Evolutionary conservation across 2,113 vertebrate species (phyloP), one percentile per base, ranked within the genome.

Genomic region (Neomonachus schauinslandi): DNA sequence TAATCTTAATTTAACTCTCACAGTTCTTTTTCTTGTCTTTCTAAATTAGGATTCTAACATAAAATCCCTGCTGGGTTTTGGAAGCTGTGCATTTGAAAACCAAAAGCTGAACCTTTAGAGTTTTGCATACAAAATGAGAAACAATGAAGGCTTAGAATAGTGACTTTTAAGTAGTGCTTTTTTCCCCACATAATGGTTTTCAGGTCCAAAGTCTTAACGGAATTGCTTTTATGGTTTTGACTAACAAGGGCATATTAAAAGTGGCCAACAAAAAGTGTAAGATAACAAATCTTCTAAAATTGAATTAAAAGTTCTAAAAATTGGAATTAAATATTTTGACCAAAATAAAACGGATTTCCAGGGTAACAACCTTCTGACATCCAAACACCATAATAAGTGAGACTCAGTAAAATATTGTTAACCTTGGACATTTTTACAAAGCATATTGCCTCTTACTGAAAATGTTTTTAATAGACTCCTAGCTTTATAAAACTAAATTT

Each of bases 131-230:
- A 89, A 95, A 94, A 12, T 79, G 55, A 72, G 72, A 96, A 93
- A 26, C 91, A 82, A 12, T 89, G 26, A 87, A 95, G 36, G 55
- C 86, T 98, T 96, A 97, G 53, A 96, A 31, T 31, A 93, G 82
- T 55, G 87, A 93, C 49, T 96, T 5, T 69, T 95, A 83, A 97
- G 92, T 13, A 82, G 89, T 77, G 53, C 5, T 63, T 77, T 36
- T 14, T 51, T 26, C 28, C 15, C 14, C 5, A 59, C 10, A 39
- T 11, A 97, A 95, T 97, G 95, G 90, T 97, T 97, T 98, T 94
- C 97, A 98, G 92, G 95, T 89, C 84, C 91, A 97, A 95, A 98
- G 85, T 98, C 97, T 98, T 98, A 98, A 97, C 97, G 97, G 97
- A 97, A 97, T 97, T 86, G 16, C 39, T 81, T 94, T 95, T 46